Evolutionary conservation across 2,888 invertebrate species (phyloP), one percentile per base, ranked within the genome.

Genomic region (Agriopis marginaria): DNA sequence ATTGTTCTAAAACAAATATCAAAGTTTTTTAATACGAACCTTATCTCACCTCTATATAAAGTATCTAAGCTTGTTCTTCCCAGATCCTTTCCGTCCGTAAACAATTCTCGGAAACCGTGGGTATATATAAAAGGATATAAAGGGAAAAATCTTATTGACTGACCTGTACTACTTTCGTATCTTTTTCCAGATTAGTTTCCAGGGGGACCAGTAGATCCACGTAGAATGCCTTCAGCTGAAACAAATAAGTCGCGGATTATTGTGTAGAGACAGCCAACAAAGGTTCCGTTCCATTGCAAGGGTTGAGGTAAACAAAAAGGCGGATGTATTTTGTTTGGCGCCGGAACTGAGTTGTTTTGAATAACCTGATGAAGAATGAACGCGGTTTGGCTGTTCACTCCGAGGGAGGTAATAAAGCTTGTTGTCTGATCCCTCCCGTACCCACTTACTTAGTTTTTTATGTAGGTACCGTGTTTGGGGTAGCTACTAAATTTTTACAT

Each of bases 161-260:
- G 93, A 97, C 97, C 96, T 97, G 97, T 75, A 97, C 97, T 82
- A 98, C 98, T 96, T 98, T 98, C 73, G 98, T 98, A 92, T 98
- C 98, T 90, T 98, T 98, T 91, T 98, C 98, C 86, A 98, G 95
- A 94, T 98, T 98, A 74, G 98, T 98, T 95, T 98, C 98, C 91
- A 98, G 95, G 80, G 98, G 98, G 78, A 98, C 98, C 82, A 98
- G 95, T 75, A 98, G 95, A 95, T 98, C 98, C 74, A 98, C 98
- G 94, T 98, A 98, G 91, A 98, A 98, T 42, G 98, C 98, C 94
- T 98, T 98, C 80, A 98, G 92, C 98, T 98, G 95, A 78, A 90
- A 90, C 79, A 86, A 84, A 81, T 77, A 86, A 83, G 77, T 79
- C 78, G 76, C 69, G 71, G 75, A 76, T 77, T 82, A 82, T 81